phyloP scores from a whole-genome alignment of 2,113 vertebrate species.

The Isurus oxyrinchus region DNA sequence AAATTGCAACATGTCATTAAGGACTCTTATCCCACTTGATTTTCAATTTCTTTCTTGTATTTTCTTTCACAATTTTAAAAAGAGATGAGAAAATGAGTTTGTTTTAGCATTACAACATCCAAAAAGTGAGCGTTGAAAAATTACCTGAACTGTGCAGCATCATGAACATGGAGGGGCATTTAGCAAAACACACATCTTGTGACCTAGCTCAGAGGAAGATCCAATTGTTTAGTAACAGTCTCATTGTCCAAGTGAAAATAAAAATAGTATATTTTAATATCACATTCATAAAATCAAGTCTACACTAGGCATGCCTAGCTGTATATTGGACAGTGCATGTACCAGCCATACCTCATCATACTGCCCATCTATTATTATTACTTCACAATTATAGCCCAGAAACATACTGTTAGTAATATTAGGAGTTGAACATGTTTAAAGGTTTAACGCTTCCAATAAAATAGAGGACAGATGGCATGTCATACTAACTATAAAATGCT shows the following conservation, averaged over 20 bases:
- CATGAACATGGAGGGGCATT: background rate
- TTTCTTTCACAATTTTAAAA: background rate
- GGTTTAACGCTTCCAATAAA: background rate
- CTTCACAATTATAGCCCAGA: conserved; percentile 14
- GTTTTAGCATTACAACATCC: background rate
- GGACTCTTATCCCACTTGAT: background rate
- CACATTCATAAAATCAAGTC: background rate
- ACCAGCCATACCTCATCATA: background rate
- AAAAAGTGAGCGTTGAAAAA: background rate
- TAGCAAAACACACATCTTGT: background rate
- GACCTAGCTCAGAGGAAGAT: background rate
- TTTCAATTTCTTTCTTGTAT: background rate
- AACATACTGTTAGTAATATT: background rate
- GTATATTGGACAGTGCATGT: background rate
- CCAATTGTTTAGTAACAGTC: background rate
- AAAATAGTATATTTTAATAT: background rate
- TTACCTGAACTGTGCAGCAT: background rate
- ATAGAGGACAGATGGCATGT: background rate
- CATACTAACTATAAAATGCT: background rate
- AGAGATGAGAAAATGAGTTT: background rate
- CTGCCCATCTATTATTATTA: background rate
- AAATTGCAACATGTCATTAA: background rate
- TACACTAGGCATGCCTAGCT: background rate
- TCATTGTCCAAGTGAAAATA: background rate
- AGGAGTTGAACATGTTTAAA: background rate